Evolutionary conservation across 2,888 invertebrate species (phyloP).

Genomic region (Mythimna loreyi): DNA sequence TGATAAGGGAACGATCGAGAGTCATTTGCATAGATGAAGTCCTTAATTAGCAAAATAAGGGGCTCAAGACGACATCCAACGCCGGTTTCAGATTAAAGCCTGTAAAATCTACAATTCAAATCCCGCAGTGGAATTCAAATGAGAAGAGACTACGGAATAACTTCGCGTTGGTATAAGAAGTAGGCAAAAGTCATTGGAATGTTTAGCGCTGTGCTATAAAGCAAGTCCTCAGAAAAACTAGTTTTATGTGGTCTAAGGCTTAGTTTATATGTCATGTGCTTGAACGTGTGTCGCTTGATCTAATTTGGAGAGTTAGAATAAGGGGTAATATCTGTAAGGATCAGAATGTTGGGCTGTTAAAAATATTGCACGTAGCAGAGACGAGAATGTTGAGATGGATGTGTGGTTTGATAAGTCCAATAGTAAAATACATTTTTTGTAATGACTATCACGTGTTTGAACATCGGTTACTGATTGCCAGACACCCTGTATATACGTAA

Average conservation of each 20-base stretch:
- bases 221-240: constrained; percentile 1
- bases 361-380: no score
- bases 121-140: constrained; percentile 84
- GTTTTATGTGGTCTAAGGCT: background rate
- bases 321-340: no score
- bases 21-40: constrained; percentile 63
- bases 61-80: constrained; percentile 73
- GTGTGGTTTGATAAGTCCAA: no score
- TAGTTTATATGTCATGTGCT: no score
- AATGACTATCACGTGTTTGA: no score
- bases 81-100: constrained; percentile 86
- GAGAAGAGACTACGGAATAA: constrained; percentile 62
- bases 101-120: constrained; percentile 89
- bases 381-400: no score
- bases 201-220: constrained; percentile 7
- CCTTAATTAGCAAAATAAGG: constrained; percentile 83
- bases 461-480: no score
- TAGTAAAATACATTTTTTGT: no score
- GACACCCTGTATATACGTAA: no score
- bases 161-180: constrained; percentile 22
- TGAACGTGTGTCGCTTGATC: no score
- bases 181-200: constrained; percentile 18
- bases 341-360: no score
- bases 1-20: constrained; percentile 25
- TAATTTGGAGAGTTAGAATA: background rate